Base-by-base conservation (phyloP, 1,140 invertebrate genomes). In the Procambarus virginalis region DNA sequence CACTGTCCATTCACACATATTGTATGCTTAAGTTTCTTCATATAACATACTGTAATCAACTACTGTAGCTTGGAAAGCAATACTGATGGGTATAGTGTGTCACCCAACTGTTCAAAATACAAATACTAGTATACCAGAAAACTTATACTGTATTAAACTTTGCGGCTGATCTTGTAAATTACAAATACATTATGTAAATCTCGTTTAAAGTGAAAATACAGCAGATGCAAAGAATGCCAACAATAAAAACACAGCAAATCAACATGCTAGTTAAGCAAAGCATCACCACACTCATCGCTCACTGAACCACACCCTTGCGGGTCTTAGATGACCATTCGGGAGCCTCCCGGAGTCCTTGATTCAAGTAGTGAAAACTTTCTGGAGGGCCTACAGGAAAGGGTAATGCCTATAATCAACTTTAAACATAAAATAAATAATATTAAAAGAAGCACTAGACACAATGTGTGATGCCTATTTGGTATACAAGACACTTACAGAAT, bases 351-450 rank as follows among this genome's bases (percentile, higher is more conserved):
- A 84, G 88, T 17, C 88, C 88, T 68, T 89, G 88, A 64, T 89
- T 89, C 88, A 89, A 45, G 88, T 89, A 89, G 88, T 89, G 88
- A 84, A 89, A 89, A 14, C 70, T 78, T 77, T 64, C 73, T 14
- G 88, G 88, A 14, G 51, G n/a, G 34, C 88, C 88, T 89, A 89
- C 20, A 89, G 88, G 73, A 89, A 58, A 89, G 81, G 88, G 17
- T 45, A 81, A 22, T 22, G 20, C 22, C 4, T 73, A 10, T 73
- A 22, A 73, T 22, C 68, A 73, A 73, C 68, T 73, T 73, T 3
- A 73, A 34, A 8, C 60, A 73, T 73, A 73, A 14, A 73, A 73
- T 34, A 73, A 2, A 10, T 73, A 73, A 20, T 3, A 73, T 73
- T 73, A 73, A 3, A 10, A 34, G 68, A n/a, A 34, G 6, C 68